Evolutionary conservation across 2,888 invertebrate genomes (phyloP).

Genomic region (Chelonus formosanus): DNA sequence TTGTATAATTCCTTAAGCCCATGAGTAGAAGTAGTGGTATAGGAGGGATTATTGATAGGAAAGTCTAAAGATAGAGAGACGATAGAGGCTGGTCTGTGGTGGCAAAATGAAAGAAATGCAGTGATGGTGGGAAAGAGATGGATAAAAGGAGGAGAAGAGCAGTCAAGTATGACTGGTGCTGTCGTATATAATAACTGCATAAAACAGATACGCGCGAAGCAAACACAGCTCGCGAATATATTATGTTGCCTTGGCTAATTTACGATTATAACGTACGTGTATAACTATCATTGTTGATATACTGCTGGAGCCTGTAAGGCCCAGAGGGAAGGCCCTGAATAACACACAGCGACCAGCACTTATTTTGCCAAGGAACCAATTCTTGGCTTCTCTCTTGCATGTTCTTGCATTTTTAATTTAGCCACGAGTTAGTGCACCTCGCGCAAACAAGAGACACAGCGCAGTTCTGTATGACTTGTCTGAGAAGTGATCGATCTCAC

Average conservation of each 20-base stretch:
- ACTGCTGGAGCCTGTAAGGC: slow-evolving; percentile 50
- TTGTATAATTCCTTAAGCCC: too few relatives aligned
- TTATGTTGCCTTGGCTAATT: slow-evolving; percentile 65
- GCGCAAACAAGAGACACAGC: slow-evolving; percentile 29
- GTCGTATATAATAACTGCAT: slow-evolving; percentile 66
- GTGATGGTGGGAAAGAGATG: slow-evolving; percentile 20
- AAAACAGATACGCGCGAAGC: slow-evolving; percentile 65
- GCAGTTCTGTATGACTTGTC: slow-evolving; percentile 32
- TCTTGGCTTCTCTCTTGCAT: slow-evolving; percentile 26
- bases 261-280: slow-evolving; percentile 66
- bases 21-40: too few relatives aligned
- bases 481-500: slow-evolving; percentile 32
- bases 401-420: slow-evolving; percentile 30
- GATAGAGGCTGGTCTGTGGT: too few relatives aligned
- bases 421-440: slow-evolving; percentile 7
- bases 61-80: too few relatives aligned
- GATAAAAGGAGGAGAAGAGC: slow-evolving; percentile 42
- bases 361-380: slow-evolving; percentile 29
- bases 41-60: too few relatives aligned
- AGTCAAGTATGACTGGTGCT: slow-evolving; percentile 62
- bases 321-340: slow-evolving; percentile 26
- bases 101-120: too few relatives aligned
- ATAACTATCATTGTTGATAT: slow-evolving; percentile 66
- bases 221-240: slow-evolving; percentile 60
- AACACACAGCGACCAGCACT: slow-evolving; percentile 18